phyloP scores from a whole-genome alignment of 2,888 invertebrate genomes.

The Xanthia togata region DNA sequence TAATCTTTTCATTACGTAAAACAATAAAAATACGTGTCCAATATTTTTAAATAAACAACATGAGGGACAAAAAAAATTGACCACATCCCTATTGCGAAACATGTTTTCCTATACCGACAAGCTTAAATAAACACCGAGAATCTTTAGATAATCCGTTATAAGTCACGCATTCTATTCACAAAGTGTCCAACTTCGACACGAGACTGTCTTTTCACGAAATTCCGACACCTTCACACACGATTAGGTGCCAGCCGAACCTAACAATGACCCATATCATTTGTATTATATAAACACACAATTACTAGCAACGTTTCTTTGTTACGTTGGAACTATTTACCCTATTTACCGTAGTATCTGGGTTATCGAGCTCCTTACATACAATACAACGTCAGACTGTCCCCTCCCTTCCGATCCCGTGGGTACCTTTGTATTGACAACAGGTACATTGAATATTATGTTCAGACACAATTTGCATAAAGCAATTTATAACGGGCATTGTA shows the following conservation, averaged over 20 bases:
- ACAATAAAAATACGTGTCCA: too few relatives aligned
- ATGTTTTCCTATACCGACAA: too few relatives aligned
- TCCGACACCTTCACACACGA: slow-evolving; percentile 63
- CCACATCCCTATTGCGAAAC: too few relatives aligned
- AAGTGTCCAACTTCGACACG: slow-evolving; percentile 34
- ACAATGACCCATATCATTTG: slow-evolving; percentile 67
- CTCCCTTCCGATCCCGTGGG: slow-evolving; percentile 72
- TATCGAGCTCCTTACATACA: slow-evolving; percentile 77
- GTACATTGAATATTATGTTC: slow-evolving; percentile 75
- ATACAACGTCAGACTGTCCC: slow-evolving; percentile 75
- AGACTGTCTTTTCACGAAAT: slow-evolving; percentile 56
- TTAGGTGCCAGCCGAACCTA: slow-evolving; percentile 60
- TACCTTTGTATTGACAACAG: slow-evolving; percentile 71
- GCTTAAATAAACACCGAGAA: slow-evolving; percentile 15
- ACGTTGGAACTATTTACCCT: slow-evolving; percentile 69
- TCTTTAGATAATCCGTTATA: slow-evolving; percentile 34
- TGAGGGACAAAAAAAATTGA: too few relatives aligned
- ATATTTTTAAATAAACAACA: too few relatives aligned
- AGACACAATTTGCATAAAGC: slow-evolving; percentile 73
- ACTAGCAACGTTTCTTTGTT: slow-evolving; percentile 69
- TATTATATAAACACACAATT: slow-evolving; percentile 67
- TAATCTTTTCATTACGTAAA: too few relatives aligned
- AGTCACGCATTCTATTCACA: slow-evolving; percentile 48
- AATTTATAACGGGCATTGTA: slow-evolving; percentile 69
- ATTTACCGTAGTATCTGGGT: slow-evolving; percentile 78